Conservation (phyloP, 2,797 vertebrate genomes). For the Synanceia verrucosa region DNA sequence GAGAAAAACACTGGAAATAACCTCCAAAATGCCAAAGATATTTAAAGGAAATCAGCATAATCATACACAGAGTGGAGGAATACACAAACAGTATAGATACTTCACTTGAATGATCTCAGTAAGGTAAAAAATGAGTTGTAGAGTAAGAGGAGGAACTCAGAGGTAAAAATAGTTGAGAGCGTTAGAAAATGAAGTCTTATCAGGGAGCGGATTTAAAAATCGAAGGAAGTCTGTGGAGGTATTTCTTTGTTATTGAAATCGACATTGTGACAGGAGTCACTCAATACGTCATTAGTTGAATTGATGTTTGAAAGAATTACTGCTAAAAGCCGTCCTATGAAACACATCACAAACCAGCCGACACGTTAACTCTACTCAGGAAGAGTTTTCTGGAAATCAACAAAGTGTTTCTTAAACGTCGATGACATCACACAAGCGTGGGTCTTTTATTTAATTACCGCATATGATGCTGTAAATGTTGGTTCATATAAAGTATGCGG, state of each 20-base stretch:
- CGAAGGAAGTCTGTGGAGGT: background rate
- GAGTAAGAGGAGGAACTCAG: background rate
- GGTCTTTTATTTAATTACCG: background rate
- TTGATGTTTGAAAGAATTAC: constrained; percentile 16
- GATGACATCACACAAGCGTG: background rate
- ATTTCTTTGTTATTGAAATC: constrained; percentile 28
- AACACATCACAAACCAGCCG: constrained; percentile 18
- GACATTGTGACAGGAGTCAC: constrained; percentile 24
- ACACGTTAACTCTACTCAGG: background rate
- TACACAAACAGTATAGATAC: too few species aligned
- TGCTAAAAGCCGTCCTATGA: background rate
- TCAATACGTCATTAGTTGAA: constrained; percentile 27
- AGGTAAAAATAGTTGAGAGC: background rate
- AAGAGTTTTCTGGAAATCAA: background rate
- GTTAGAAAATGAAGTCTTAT: background rate
- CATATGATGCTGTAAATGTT: background rate
- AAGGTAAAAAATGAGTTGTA: background rate
- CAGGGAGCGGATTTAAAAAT: constrained; percentile 24
- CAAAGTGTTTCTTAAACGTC: background rate
- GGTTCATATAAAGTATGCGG: background rate
- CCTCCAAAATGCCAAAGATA: background rate
- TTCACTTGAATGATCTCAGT: background rate
- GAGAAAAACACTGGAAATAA: background rate
- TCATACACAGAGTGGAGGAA: background rate
- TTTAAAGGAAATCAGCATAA: background rate